phyloP scores from a whole-genome alignment of 2,888 invertebrate species.

The Unio delphinus region DNA sequence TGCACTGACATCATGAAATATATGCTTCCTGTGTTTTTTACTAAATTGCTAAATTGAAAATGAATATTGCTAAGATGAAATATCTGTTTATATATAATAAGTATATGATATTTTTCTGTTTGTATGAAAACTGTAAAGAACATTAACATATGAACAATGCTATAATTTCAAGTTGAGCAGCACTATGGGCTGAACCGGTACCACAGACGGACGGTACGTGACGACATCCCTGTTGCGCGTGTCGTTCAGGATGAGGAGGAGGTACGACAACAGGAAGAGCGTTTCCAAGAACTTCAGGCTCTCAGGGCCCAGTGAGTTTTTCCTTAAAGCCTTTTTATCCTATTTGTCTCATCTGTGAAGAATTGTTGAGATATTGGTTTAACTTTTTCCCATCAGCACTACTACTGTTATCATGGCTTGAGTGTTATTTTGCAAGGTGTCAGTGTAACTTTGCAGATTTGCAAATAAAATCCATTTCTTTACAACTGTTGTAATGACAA shows the following conservation, averaged over 20 bases:
- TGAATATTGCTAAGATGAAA: too few relatives aligned
- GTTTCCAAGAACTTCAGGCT: slow-evolving; percentile 64
- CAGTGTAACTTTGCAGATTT: too few relatives aligned
- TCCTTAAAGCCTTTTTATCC: not conserved
- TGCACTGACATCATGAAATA: too few relatives aligned
- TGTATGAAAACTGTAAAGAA: too few relatives aligned
- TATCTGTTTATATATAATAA: too few relatives aligned
- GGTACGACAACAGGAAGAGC: slow-evolving; percentile 79
- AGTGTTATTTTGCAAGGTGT: not conserved
- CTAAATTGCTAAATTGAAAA: too few relatives aligned
- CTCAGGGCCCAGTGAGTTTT: slow-evolving; percentile 54
- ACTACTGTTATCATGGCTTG: too few relatives aligned
- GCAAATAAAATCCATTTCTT: too few relatives aligned
- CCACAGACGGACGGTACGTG: slow-evolving; percentile 83
- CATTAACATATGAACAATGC: too few relatives aligned
- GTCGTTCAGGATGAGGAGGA: slow-evolving; percentile 83
- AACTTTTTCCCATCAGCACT: not conserved
- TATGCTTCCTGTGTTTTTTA: too few relatives aligned
- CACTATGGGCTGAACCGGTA: slow-evolving; percentile 84
- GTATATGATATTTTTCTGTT: too few relatives aligned
- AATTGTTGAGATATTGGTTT: not conserved
- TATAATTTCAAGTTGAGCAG: slow-evolving; percentile 77
- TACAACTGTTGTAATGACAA: too few relatives aligned
- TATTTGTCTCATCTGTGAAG: not conserved
- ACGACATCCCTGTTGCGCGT: slow-evolving; percentile 84